A percentile compares a stretch with the other conserved stretches of the same genome.
Conservation (phyloP, 2,888 invertebrate species). For the Andrena fulva region DNA sequence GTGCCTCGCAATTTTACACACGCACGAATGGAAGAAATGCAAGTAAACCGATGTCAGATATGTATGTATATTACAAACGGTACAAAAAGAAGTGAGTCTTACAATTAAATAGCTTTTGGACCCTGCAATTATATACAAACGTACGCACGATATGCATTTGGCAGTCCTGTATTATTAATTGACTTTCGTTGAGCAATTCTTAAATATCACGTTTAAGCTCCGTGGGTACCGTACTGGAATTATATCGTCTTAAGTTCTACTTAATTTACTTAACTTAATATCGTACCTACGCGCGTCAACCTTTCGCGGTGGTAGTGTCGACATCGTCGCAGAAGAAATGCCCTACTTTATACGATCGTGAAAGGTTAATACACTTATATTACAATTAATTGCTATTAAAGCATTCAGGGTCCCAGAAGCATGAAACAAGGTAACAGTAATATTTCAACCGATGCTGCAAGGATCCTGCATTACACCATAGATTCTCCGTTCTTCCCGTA, state of each 20-base stretch:
- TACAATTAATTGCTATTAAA: background rate
- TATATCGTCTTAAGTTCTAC: slow-evolving; percentile 7
- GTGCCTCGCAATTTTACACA: background rate
- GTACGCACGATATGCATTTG: background rate
- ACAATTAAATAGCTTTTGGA: background rate
- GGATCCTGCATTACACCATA: background rate
- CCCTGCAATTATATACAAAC: slow-evolving; percentile 5
- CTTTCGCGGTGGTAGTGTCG: background rate
- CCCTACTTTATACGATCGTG: background rate
- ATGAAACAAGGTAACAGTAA: background rate
- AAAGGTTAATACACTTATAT: background rate
- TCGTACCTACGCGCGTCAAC: background rate
- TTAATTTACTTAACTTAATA: background rate
- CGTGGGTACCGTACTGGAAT: slow-evolving; percentile 21
- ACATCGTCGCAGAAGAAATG: background rate
- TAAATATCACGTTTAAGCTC: slow-evolving; percentile 49
- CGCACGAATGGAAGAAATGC: background rate
- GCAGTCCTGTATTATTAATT: slow-evolving; percentile 27
- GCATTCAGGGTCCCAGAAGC: background rate
- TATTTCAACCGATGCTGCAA: background rate
- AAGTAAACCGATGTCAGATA: background rate
- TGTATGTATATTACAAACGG: background rate
- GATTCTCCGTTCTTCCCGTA: background rate
- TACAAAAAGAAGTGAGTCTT: background rate
- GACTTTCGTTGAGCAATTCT: slow-evolving; percentile 48